Percentiles rank a stretch among this genome's conserved stretches.
Evolutionary conservation across 1,140 invertebrate species (phyloP).

Genomic region (Drosophila obscura): DNA sequence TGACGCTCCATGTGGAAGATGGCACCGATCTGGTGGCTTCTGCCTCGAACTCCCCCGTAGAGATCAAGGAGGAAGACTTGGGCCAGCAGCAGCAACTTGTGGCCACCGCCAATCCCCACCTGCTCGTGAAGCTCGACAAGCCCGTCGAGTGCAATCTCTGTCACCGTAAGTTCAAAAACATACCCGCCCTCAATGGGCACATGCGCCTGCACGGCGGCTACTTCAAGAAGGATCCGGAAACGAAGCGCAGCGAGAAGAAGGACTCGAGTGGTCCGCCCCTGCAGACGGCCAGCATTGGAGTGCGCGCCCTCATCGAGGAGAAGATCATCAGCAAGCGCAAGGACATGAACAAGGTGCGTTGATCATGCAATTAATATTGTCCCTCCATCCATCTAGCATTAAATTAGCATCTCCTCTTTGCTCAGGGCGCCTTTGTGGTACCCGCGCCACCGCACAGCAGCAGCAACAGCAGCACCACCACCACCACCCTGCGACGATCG

Average conservation of each 20-base stretch:
- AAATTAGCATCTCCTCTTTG: neutral
- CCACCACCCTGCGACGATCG: constrained; percentile 70
- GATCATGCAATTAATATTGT: neutral
- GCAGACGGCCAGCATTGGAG: constrained; percentile 94
- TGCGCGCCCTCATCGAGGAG: constrained; percentile 94
- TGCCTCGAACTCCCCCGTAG: constrained; percentile 57
- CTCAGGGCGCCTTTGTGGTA: constrained; percentile 80
- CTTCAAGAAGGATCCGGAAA: constrained; percentile 96
- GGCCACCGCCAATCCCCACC: constrained; percentile 78
- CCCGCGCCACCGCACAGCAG: constrained; percentile 76
- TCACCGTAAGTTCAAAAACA: constrained; percentile 97
- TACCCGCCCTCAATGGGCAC: constrained; percentile 97
- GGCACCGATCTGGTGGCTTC: constrained; percentile 66
- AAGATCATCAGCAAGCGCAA: constrained; percentile 93
- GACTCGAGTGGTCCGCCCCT: constrained; percentile 91
- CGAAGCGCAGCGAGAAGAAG: constrained; percentile 93
- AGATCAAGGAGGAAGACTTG: constrained; percentile 75
- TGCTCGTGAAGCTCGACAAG: constrained; percentile 86
- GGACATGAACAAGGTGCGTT: constrained; percentile 77
- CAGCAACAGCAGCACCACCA: constrained; percentile 16
- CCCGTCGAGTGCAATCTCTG: constrained; percentile 97
- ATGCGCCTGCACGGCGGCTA: constrained; percentile 98
- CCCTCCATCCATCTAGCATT: neutral
- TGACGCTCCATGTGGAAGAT: constrained; percentile 77
- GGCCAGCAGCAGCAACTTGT: constrained; percentile 79